Conservation (phyloP, 1,140 invertebrate species). For the Sycobia sp. region DNA sequence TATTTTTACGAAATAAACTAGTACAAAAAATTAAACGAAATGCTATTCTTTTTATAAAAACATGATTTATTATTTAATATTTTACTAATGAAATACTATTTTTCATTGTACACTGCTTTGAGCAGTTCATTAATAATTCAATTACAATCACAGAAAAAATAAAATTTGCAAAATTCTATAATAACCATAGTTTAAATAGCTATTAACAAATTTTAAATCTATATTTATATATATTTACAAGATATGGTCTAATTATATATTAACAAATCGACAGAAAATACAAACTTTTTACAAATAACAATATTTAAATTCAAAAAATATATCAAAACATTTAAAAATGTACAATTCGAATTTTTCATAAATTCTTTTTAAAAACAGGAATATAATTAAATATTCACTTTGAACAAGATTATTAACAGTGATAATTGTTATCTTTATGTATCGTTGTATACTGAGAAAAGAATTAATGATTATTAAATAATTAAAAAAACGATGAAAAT, state of each 20-base stretch:
- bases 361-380: neutral
- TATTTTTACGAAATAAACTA: constrained; percentile 33
- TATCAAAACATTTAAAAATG: constrained; percentile 21
- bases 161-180: neutral
- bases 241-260: too few species aligned
- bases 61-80: neutral
- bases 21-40: constrained; percentile 4
- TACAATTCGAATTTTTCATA: constrained; percentile 12
- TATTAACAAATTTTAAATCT: constrained; percentile 18
- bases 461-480: neutral
- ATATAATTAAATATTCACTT: neutral
- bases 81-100: neutral
- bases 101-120: neutral
- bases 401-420: constrained; percentile 7
- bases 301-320: constrained; percentile 13
- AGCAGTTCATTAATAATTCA: neutral
- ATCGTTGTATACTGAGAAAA: neutral
- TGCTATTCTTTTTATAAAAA: constrained; percentile 4
- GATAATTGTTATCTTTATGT: neutral
- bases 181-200: neutral
- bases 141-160: too few species aligned
- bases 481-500: constrained; percentile 4
- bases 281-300: constrained; percentile 21
- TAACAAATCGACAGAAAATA: constrained; percentile 7
- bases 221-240: constrained; percentile 6